Base-by-base conservation (phyloP, 2,797 vertebrate species). In the Caiman crocodilus region DNA sequence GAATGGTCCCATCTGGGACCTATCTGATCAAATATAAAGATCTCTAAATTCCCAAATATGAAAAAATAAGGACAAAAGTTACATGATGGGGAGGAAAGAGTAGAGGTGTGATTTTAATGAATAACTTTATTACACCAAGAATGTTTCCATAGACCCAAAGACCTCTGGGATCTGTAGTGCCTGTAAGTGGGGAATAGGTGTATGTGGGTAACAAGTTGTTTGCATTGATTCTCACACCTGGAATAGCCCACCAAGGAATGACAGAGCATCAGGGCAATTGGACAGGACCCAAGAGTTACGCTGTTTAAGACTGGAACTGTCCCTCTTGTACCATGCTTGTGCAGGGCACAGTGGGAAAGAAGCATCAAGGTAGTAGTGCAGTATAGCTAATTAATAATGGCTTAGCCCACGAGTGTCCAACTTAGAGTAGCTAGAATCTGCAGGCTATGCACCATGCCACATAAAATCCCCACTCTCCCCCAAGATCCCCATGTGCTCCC, bases 21-120 rank as follows among this genome's bases (percentile, higher is more conserved):
- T 91, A 85, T 88, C 90, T 89, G 76, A 92, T 94, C 88, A 85
- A 93, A 96, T 90, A 92, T 20, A 65, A 96, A 75, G 2, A 4
- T 20, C 88, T 82, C 76, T 95, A 93, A 96, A 95, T 91, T 81
- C 79, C 79, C 74, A 92, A 81, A 84, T 85, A 84, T 82, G 88
- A 78, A 87, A 91, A 69, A 91, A 58, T 50, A 55, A 7, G 0
- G 0, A 73, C 79, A 71, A 71, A 76, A 84, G 79, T 60, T 74
- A 90, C 79, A 78, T 23, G 5, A 23, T 21, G 67, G 25, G 30
- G 67, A 7, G 67, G 32, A 42, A 25, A 71, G 67, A 71, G 21
- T 35, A 71, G 14, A 35, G 14, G 32, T 71, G 32, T 71, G 25
- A 50, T 50, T 50, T 50, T 50, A 10, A 50, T 50, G 10, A 35